phyloP scores from a whole-genome alignment of 2,797 vertebrate species.

The Rhinogobio ventralis region DNA sequence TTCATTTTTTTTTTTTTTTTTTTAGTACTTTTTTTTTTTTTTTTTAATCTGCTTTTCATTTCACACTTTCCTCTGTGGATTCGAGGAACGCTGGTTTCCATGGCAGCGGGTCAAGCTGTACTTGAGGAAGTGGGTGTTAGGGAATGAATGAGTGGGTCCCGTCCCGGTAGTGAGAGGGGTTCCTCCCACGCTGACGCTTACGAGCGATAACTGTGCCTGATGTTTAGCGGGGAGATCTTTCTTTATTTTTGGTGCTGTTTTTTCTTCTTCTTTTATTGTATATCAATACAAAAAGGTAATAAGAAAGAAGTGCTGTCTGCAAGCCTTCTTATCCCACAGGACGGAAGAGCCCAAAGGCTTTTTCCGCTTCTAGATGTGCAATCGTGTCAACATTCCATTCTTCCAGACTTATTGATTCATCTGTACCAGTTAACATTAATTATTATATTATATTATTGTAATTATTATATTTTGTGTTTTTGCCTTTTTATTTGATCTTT shows the following conservation, averaged over 20 bases:
- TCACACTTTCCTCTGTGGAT: constrained; percentile 23
- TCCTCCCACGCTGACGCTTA: constrained; percentile 57
- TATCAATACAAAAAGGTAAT: constrained; percentile 72
- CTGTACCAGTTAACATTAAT: constrained; percentile 93
- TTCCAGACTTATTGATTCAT: constrained; percentile 85
- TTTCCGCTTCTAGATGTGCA: constrained; percentile 95
- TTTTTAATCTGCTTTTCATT: constrained; percentile 21
- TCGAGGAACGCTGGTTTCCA: constrained; percentile 38
- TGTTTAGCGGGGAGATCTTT: constrained; percentile 83
- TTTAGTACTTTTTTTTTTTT: constrained; percentile 22
- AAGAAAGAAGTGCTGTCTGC: constrained; percentile 64
- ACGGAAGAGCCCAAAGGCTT: constrained; percentile 85
- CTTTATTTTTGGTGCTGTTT: constrained; percentile 82
- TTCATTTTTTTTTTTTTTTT: constrained; percentile 6
- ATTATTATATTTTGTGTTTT: constrained; percentile 73
- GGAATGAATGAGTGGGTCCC: constrained; percentile 13
- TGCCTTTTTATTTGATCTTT: constrained; percentile 61
- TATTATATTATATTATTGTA: constrained; percentile 79
- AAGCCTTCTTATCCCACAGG: constrained; percentile 71
- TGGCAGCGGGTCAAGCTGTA: constrained; percentile 53
- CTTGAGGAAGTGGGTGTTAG: constrained; percentile 20
- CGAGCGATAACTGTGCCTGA: constrained; percentile 73
- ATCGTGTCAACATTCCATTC: constrained; percentile 98
- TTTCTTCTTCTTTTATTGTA: constrained; percentile 82
- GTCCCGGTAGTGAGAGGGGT: not conserved